phyloP scores from a whole-genome alignment of 2,797 vertebrate genomes.

The Lagocephalus sceleratus region DNA sequence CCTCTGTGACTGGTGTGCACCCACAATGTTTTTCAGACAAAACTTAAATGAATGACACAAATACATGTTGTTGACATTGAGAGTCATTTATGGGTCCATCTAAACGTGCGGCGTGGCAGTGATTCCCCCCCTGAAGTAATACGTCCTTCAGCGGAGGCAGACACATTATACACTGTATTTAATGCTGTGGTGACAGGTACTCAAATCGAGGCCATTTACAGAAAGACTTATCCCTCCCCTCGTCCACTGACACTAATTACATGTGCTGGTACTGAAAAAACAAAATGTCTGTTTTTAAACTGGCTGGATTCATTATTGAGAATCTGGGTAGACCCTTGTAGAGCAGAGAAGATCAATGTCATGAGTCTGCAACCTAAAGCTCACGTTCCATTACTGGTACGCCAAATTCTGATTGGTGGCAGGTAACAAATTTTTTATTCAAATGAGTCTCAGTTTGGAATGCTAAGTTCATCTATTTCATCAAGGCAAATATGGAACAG shows the following conservation, averaged over 20 bases:
- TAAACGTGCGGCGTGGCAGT: neutral
- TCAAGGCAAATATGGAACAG: no score
- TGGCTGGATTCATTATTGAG: no score
- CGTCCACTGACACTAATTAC: slow-evolving; percentile 20
- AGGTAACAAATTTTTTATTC: no score
- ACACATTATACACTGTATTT: slow-evolving; percentile 15
- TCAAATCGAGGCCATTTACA: slow-evolving; percentile 13
- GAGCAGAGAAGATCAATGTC: no score
- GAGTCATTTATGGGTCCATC: slow-evolving; percentile 7
- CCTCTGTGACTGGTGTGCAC: slow-evolving; percentile 1
- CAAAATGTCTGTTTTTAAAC: neutral
- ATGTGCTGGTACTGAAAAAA: neutral
- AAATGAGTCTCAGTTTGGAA: no score
- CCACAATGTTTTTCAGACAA: neutral
- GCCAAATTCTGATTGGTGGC: no score
- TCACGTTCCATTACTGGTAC: no score
- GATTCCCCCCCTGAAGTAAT: slow-evolving; percentile 14
- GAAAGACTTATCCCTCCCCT: slow-evolving; percentile 13
- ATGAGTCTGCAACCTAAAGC: no score
- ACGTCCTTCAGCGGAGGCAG: slow-evolving; percentile 18
- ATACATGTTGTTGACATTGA: slow-evolving; percentile 4
- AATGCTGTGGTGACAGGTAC: slow-evolving; percentile 14
- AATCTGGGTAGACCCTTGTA: no score
- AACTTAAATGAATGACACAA: neutral
- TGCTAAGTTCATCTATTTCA: no score